Evolutionary conservation across 37 sponge, comb jelly and placozoan species (phyloP).

Genomic region (Ephydatia muelleri): DNA sequence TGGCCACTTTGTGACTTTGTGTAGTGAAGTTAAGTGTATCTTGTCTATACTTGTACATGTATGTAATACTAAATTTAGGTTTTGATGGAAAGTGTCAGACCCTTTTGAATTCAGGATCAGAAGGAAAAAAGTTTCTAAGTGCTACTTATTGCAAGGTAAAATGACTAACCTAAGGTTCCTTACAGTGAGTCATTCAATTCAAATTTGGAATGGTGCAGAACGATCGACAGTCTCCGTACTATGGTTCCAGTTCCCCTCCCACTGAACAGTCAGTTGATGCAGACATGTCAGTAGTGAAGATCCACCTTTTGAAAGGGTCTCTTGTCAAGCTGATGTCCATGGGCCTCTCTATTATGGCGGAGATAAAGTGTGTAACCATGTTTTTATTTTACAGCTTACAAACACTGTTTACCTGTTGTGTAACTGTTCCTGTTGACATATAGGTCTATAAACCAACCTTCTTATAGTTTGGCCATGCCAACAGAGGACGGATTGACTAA

Average conservation of each 20-base stretch:
- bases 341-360: not conserved
- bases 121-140: too few relatives aligned
- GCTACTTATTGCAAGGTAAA: too few relatives aligned
- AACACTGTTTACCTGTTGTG: too few relatives aligned
- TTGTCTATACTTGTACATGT: too few relatives aligned
- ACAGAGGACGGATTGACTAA: not conserved
- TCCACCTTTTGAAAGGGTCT: conserved; percentile 33
- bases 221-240: conserved; percentile 47
- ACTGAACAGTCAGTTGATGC: conserved; percentile 44
- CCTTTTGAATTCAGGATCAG: too few relatives aligned
- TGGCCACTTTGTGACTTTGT: not conserved
- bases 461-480: not conserved
- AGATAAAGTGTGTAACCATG: conserved; percentile 21
- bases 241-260: conserved; percentile 9
- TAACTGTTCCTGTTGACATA: not conserved
- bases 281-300: conserved; percentile 17
- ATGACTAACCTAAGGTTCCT: too few relatives aligned
- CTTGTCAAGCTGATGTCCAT: conserved; percentile 40
- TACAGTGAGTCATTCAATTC: not conserved
- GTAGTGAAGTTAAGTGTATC: too few relatives aligned
- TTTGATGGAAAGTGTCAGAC: too few relatives aligned
- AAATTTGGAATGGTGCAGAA: conserved; percentile 20
- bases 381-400: not conserved
- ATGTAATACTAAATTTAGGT: too few relatives aligned
- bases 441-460: not conserved